phyloP scores from a whole-genome alignment of 2,797 vertebrate genomes.

The Pangasius krempfi region DNA sequence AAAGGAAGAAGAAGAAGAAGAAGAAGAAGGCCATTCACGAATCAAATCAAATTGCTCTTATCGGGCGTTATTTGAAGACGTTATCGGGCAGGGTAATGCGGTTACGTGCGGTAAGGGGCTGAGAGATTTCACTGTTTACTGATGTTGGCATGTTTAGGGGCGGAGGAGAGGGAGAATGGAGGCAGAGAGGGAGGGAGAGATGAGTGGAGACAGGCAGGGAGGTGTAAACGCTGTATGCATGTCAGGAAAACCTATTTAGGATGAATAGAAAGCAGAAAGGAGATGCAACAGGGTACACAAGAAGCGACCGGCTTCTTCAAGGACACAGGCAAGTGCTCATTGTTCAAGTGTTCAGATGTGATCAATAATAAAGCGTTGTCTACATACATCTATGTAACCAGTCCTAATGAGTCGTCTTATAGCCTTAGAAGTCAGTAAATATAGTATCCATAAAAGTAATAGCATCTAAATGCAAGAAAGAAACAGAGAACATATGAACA shows the following conservation, averaged over 20 bases:
- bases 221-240: constrained; percentile 79
- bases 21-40: constrained; percentile 64
- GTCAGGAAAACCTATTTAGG: constrained; percentile 77
- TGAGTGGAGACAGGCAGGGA: constrained; percentile 52
- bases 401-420: background rate
- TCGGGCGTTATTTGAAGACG: constrained; percentile 97
- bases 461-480: background rate
- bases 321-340: constrained; percentile 52
- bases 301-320: constrained; percentile 50
- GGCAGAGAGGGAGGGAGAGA: constrained; percentile 27
- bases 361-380: constrained; percentile 1
- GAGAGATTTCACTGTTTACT: constrained; percentile 94
- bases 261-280: constrained; percentile 61
- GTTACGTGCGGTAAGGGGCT: constrained; percentile 92
- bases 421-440: background rate
- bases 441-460: background rate
- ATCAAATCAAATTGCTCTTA: constrained; percentile 99
- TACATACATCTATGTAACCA: background rate
- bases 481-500: background rate
- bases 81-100: constrained; percentile 94
- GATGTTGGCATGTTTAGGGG: constrained; percentile 82
- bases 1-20: constrained; percentile 25
- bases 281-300: constrained; percentile 45
- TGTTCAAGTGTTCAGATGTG: background rate
- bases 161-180: constrained; percentile 60